These are phyloP conservation scores for Pseudorhombus dupliciocellatus DNA, from an alignment of 2,113 vertebrate genomes.

Conservation along the genomic window DNA sequence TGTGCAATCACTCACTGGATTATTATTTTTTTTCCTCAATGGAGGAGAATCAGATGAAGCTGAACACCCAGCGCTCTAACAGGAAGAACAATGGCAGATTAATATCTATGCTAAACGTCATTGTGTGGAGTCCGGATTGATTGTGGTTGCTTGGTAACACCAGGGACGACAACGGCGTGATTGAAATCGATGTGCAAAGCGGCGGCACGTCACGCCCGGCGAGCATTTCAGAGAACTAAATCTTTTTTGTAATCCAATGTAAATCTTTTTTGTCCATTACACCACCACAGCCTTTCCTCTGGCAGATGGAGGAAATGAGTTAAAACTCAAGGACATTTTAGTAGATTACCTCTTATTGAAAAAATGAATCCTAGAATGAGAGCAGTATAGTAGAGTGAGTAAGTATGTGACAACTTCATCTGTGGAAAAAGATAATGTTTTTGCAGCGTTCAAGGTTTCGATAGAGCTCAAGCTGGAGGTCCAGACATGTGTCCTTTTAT, in stretches of 20 bases:
- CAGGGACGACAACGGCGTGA: conserved; percentile 17
- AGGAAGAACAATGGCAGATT: conserved; percentile 17
- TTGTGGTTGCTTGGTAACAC: conserved; percentile 59
- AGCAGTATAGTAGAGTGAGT: too few species aligned
- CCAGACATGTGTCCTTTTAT: not conserved
- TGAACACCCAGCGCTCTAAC: conserved; percentile 8
- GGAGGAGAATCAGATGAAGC: not conserved
- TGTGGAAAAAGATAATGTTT: not conserved
- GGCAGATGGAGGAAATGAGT: too few species aligned
- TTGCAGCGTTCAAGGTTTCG: conserved; percentile 8
- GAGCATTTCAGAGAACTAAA: not conserved
- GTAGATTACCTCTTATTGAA: too few species aligned
- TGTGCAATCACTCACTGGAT: not conserved
- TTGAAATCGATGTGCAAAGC: conserved; percentile 1
- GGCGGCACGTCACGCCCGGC: not conserved
- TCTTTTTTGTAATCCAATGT: not conserved
- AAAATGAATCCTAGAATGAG: not conserved
- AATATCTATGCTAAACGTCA: conserved; percentile 39
- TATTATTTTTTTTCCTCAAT: not conserved
- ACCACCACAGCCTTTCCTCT: too few species aligned
- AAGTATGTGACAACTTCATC: not conserved
- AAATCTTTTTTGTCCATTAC: not conserved
- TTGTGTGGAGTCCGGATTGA: conserved; percentile 27
- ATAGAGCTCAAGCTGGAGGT: not conserved
- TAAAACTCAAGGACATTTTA: too few species aligned